Base-by-base conservation (phyloP, 2,797 vertebrate genomes). In the Alauda arvensis region DNA sequence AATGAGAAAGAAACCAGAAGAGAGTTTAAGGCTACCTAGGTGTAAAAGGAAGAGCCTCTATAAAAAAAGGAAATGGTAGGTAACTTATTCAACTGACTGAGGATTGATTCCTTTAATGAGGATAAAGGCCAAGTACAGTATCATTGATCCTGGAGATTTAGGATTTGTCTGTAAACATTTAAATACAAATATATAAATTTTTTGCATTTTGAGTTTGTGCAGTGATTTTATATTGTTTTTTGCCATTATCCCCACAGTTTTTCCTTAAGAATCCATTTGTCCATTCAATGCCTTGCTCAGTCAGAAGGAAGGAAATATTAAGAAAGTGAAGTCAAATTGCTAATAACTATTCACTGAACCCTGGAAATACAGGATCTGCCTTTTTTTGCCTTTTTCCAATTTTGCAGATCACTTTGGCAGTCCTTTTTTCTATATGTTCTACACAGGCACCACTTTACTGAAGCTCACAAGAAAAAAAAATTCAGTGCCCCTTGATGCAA, bases 221-320 rank as follows among this genome's bases (percentile, higher is more conserved):
- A 89, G 89, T 93, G 60, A 61, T 88, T 55, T 74, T 86, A 25
- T 85, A 91, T 83, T 92, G 66, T 56, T 89, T 94, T 92, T 93
- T 94, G 93, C 26, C 75, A 91, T 93, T 89, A 91, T 89, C 48
- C 40, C 85, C 42, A 78, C 25, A 87, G 46, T 65, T 89, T 93
- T 95, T 60, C 67, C 45, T 80, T 85, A 68, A 89, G 70, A 89
- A 86, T 83, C 39, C 17, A 51, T 84, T 82, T 65, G 28, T 37
- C 26, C 40, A 45, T 79, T 80, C 25, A 53, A 62, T 78, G 37
- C 66, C 49, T 88, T 83, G 11, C 31, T 89, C 33, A 74, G 34
- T 46, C n/a, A 83, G 67, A 91, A 88, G 34, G 28, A 77, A 55
- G 34, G 7, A 77, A 81, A 77, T 46, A 77, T 61, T 79, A 75